Conservation (phyloP, 2,888 invertebrate species). For the Conchocele bisecta region DNA sequence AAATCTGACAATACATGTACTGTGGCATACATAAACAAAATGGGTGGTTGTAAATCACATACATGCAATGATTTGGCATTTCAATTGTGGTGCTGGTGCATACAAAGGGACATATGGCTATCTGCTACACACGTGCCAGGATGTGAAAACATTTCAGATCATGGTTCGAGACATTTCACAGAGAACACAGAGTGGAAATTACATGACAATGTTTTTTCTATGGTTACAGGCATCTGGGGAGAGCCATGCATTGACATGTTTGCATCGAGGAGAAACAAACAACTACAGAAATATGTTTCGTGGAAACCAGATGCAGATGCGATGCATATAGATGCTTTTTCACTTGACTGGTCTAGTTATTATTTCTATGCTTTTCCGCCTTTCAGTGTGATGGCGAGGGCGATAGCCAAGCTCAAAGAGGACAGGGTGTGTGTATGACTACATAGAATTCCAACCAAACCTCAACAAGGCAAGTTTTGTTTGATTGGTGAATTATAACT, state of each 20-base stretch:
- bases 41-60: constrained; percentile 23
- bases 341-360: constrained; percentile 9
- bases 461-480: too few species aligned
- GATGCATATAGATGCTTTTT: constrained; percentile 36
- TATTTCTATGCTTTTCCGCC: constrained; percentile 26
- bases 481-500: too few species aligned
- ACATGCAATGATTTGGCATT: constrained; percentile 15
- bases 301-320: constrained; percentile 31
- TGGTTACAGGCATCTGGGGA: constrained; percentile 11
- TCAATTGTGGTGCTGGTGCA: constrained; percentile 26
- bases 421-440: too few species aligned
- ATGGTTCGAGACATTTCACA: constrained; percentile 23
- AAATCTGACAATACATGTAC: constrained; percentile 20
- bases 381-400: constrained; percentile 41
- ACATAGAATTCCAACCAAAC: too few species aligned
- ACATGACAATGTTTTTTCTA: constrained; percentile 1
- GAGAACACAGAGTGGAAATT: constrained; percentile 36
- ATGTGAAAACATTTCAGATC: constrained; percentile 12
- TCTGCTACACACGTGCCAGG: constrained; percentile 27
- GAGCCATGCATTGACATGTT: constrained; percentile 36
- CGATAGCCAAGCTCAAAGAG: constrained; percentile 18
- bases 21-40: constrained; percentile 29
- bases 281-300: constrained; percentile 23
- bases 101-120: constrained; percentile 23
- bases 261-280: constrained; percentile 32